Base-by-base conservation (phyloP, 2,888 invertebrate genomes). In the Eurois occulta region DNA sequence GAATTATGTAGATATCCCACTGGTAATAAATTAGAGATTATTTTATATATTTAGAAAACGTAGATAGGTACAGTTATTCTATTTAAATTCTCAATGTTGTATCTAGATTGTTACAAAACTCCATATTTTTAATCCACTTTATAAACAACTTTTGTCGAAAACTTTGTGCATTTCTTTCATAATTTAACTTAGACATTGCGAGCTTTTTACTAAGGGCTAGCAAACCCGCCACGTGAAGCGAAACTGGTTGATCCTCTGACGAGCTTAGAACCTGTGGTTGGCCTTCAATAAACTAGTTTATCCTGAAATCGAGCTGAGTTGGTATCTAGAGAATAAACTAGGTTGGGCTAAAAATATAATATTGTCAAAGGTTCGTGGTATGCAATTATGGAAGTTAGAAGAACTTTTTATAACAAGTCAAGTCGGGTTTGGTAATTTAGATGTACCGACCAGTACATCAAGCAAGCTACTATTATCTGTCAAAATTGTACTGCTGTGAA, bases 191-290 rank as follows among this genome's bases (percentile, higher is more conserved):
- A 52, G 52, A n/a, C 3, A n/a, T n/a, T 24, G 60, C 28, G 21
- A 71, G 10, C n/a, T 21, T 68, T 68, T 11, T 35, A 35, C 38
- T 38, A 28, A 21, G 16, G 1, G 60, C 21, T 7, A 21, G 41
- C 16, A 35, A 67, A 32, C 21, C 6, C 41, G 28, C 21, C 41
- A 35, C 21, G 13, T 18, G 28, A 76, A 38, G 65, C 10, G 7
- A 67, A 75, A 75, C 75, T 21, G 43, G 75, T 64, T 41, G 32
- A 41, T 43, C n/a, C 66, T 66, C 43, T 66, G 10, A 66, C 28
- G 21, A 43, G 28, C 18, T 28, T 66, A 74, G 74, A 58, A 58
- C n/a, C 41, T 46, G n/a, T 35, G n/a, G 46, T 55, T 28, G 16
- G 16, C 52, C 35, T 43, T 52, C 41, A 65, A 43, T 16, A 18